Base-by-base conservation (phyloP, 1,140 invertebrate species). In the Drosophila rufa region DNA sequence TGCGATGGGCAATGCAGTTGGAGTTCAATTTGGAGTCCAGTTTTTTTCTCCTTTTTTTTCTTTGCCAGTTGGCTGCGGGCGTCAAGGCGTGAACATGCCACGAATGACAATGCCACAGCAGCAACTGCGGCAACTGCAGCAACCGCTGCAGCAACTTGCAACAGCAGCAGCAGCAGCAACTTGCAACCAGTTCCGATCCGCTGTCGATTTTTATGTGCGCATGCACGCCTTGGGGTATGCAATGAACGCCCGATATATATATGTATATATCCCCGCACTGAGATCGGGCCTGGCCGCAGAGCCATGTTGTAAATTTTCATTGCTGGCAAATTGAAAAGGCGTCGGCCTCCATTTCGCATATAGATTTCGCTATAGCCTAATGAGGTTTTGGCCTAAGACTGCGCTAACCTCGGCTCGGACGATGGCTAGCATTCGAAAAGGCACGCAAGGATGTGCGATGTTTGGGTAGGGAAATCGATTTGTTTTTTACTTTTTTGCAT, bases 181-280 rank as follows among this genome's bases (percentile, higher is more conserved):
- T 70, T 19, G 55, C 74, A 71, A 76, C 75, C 66, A 60, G 70
- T 68, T 60, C 81, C 58, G 75, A 64, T 71, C 46, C 82, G 80
- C 83, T 91, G 89, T 91, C 89, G 89, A 91, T 89, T 91, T 91
- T 91, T 91, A 91, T 91, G 90, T 91, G 90, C 90, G 90, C 90
- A 85, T 90, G 81, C 82, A 90, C 90, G 90, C 90, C 90, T 79
- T 66, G 71, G 85, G 90, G 75, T 92, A 92, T 90, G 90, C 90
- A 92, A 92, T 67, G 74, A 61, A 70, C 62, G 48, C 46, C 40
- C 42, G 60, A 62, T 58, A 62, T 66, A 65, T 3, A 12, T 22
- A 43, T n/a, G 25, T 12, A 25, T 11, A 14, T 4, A 14, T 19
- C 14, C 25, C 12, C 17, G 14, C 7, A 25, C 36, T 25, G 33